Percentiles rank a stretch among this genome's conserved stretches.
Conservation (phyloP, 1,140 invertebrate species). For the Trichomalopsis sarcophagae region DNA sequence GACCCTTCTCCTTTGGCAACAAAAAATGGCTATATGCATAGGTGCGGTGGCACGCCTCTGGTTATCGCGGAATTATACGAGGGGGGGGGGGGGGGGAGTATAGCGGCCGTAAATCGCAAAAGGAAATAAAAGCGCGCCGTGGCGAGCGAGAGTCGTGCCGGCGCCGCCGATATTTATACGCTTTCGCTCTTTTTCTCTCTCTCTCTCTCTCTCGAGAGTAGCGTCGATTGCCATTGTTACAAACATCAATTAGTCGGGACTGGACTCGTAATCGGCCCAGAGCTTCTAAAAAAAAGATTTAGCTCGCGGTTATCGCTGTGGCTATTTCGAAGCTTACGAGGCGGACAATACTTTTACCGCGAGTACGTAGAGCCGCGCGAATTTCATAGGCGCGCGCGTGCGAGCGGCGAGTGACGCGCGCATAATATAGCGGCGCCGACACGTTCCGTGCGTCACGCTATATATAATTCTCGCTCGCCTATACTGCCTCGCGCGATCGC, state of each 20-base stretch:
- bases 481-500: neutral
- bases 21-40: neutral
- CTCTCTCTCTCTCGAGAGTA: too few relatives aligned
- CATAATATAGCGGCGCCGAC: neutral
- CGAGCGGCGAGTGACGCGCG: constrained; percentile 6
- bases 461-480: neutral
- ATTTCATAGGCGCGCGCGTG: neutral
- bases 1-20: neutral
- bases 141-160: constrained; percentile 37
- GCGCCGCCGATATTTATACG: constrained; percentile 57
- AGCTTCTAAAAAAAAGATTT: too few relatives aligned
- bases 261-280: too few relatives aligned
- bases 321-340: too few relatives aligned
- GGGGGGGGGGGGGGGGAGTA: neutral
- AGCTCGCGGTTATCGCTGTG: too few relatives aligned
- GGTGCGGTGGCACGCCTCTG: constrained; percentile 27
- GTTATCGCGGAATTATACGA: constrained; percentile 56
- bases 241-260: neutral
- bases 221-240: too few relatives aligned
- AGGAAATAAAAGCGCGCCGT: constrained; percentile 58
- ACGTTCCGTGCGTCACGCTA: neutral
- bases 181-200: neutral
- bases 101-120: constrained; percentile 60
- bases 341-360: too few relatives aligned
- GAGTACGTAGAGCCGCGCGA: neutral